phyloP scores from a whole-genome alignment of 2,113 vertebrate genomes.

The cat (Felis catus) region F.catus_Fca126_mat1.0 CM031415.1:151042001-151042500 shows the following conservation, averaged over 20 bases:
- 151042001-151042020: background rate
- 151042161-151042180: background rate
- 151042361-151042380: background rate
- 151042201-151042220: background rate
- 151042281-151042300: background rate
- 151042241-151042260: background rate
- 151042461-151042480: background rate
- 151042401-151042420: background rate
- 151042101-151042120: background rate
- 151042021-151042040: background rate
- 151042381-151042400: background rate
- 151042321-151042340: background rate
- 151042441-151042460: background rate
- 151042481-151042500: background rate
- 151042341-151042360: background rate
- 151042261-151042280: background rate
- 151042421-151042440: background rate
- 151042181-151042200: background rate
- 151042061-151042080: background rate
- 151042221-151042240: background rate
- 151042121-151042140: background rate
- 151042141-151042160: background rate
- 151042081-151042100: background rate
- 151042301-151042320: background rate
- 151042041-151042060: background rate